Evolutionary conservation across 2,888 invertebrate genomes (phyloP).

Genomic region (Ashinkailepas kermadecensis): DNA sequence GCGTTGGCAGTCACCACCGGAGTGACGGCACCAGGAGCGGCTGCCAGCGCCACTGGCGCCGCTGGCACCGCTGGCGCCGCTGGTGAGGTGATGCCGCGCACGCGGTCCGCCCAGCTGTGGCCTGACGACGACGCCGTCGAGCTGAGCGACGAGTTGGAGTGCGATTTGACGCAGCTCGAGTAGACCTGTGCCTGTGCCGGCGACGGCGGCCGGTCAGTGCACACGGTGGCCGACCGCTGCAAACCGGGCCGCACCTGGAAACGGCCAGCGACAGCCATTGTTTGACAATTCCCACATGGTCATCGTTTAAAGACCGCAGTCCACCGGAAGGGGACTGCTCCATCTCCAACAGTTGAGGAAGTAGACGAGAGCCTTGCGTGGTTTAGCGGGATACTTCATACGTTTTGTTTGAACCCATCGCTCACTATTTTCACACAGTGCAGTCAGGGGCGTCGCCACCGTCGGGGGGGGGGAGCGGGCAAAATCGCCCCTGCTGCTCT

Average conservation of each 20-base stretch:
- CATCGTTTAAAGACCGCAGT: too few relatives aligned
- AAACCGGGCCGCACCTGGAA: background rate
- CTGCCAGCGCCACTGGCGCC: background rate
- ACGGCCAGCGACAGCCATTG: too few relatives aligned
- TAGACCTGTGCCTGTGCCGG: background rate
- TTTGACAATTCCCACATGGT: too few relatives aligned
- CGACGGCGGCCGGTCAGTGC: background rate
- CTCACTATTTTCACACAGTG: too few relatives aligned
- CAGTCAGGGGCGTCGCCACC: too few relatives aligned
- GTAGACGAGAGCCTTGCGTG: too few relatives aligned
- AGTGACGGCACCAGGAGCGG: background rate
- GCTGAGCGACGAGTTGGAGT: constrained; percentile 37
- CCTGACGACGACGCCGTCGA: constrained; percentile 38
- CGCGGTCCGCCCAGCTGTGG: constrained; percentile 45
- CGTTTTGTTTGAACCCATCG: too few relatives aligned
- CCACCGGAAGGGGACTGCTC: too few relatives aligned
- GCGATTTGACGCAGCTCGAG: constrained; percentile 17
- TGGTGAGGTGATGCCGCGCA: constrained; percentile 37
- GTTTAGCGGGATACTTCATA: too few relatives aligned
- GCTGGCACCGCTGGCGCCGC: background rate
- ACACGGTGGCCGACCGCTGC: background rate
- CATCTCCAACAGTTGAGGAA: too few relatives aligned
- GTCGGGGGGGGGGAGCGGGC: too few relatives aligned
- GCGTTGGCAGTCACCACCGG: background rate
- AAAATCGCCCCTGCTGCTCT: too few relatives aligned